These are phyloP conservation scores for Hyperoplus lanceolatus DNA, from an alignment of 2,797 vertebrate genomes.

Conservation along the genomic window DNA sequence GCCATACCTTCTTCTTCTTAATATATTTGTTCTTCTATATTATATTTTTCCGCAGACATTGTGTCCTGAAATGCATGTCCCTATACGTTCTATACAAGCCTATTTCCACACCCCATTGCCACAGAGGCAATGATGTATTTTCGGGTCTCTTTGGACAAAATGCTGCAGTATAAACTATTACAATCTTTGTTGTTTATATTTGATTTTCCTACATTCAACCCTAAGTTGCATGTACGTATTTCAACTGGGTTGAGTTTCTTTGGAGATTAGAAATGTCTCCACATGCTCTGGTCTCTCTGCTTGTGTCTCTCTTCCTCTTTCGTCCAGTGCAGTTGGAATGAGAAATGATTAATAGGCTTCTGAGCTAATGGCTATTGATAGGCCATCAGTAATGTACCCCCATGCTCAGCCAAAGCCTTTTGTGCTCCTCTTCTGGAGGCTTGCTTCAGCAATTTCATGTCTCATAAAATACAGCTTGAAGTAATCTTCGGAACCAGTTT, in stretches of 20 bases:
- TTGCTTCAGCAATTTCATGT: conserved; percentile 75
- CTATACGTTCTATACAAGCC: background rate
- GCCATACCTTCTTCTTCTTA: background rate
- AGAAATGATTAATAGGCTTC: conserved; percentile 80
- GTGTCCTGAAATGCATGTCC: background rate
- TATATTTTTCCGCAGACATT: background rate
- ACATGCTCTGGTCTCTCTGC: conserved; percentile 2
- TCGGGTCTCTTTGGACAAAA: conserved; percentile 6
- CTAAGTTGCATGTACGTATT: background rate
- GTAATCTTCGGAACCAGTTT: conserved; percentile 66
- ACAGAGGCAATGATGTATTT: background rate
- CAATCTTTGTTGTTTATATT: conserved; percentile 8
- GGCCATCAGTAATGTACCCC: conserved; percentile 68
- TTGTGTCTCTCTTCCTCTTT: conserved; percentile 23
- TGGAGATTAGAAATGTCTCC: conserved; percentile 9
- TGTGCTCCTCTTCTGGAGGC: conserved; percentile 54
- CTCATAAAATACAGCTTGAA: conserved; percentile 69
- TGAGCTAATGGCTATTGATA: conserved; percentile 75
- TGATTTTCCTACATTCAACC: conserved; percentile 1
- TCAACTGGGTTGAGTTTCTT: conserved; percentile 9
- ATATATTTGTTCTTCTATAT: background rate
- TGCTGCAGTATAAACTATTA: conserved; percentile 6
- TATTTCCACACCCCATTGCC: background rate
- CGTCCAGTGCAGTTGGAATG: conserved; percentile 49
- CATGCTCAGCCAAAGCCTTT: conserved; percentile 49